Conservation (phyloP, 2,888 invertebrate species). For the Rhingia rostrata region DNA sequence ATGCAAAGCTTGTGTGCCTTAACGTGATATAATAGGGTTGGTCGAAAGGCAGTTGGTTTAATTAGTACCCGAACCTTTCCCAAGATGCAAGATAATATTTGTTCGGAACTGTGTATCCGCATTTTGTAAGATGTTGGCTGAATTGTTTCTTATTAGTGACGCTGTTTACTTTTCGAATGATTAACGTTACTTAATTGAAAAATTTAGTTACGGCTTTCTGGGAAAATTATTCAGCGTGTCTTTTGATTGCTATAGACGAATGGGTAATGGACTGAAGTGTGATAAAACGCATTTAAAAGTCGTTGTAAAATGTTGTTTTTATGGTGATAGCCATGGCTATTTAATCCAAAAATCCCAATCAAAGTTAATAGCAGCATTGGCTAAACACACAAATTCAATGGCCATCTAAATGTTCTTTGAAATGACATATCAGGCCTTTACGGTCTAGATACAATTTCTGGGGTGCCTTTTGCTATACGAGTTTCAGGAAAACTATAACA, state of each 20-base stretch:
- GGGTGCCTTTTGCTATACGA: too few relatives aligned
- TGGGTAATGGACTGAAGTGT: too few relatives aligned
- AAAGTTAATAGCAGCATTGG: too few relatives aligned
- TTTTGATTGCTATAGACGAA: background rate
- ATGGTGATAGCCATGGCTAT: too few relatives aligned
- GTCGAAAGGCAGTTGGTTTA: constrained; percentile 19
- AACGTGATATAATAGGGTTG: constrained; percentile 45
- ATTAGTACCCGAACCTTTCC: constrained; percentile 41
- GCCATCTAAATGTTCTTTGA: too few relatives aligned
- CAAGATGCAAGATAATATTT: background rate
- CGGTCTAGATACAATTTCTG: too few relatives aligned
- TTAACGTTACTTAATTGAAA: background rate
- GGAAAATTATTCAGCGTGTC: background rate
- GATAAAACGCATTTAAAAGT: too few relatives aligned
- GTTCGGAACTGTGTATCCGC: constrained; percentile 27
- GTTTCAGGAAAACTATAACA: too few relatives aligned
- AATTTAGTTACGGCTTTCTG: background rate
- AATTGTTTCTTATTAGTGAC: constrained; percentile 2
- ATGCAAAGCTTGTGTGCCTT: constrained; percentile 51
- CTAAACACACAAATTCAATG: too few relatives aligned
- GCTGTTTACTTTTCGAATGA: constrained; percentile 1
- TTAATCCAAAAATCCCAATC: too few relatives aligned
- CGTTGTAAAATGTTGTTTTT: too few relatives aligned
- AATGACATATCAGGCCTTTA: too few relatives aligned
- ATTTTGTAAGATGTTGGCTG: constrained; percentile 34